These are phyloP conservation scores for Bucco capensis DNA, from an alignment of 2,113 vertebrate species.

Conservation along the genomic window DNA sequence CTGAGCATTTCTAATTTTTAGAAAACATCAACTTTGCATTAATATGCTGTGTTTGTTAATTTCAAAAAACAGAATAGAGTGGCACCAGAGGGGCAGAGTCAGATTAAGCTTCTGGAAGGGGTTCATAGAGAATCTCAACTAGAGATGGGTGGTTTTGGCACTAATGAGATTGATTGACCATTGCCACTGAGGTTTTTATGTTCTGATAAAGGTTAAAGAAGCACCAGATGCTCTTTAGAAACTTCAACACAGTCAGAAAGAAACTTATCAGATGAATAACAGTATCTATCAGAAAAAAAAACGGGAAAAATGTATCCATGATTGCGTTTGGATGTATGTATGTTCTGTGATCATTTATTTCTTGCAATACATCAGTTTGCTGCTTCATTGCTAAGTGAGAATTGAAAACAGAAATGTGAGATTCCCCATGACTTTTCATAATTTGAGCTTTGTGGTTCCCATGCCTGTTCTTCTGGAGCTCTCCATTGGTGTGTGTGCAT, in stretches of 20 bases:
- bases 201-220: constrained; percentile 17
- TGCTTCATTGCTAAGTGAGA: constrained; percentile 33
- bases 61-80: constrained; percentile 1
- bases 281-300: constrained; percentile 1
- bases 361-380: constrained; percentile 10
- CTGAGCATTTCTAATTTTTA: constrained; percentile 69
- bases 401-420: not conserved
- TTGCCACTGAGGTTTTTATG: constrained; percentile 26
- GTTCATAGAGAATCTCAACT: not conserved
- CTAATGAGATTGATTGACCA: not conserved
- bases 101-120: constrained; percentile 4
- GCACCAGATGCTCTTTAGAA: constrained; percentile 36
- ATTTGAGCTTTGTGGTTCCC: constrained; percentile 4
- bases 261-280: constrained; percentile 17
- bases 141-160: constrained; percentile 19
- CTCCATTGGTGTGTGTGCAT: not conserved
- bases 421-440: not conserved
- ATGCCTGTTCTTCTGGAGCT: constrained; percentile 17
- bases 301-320: constrained; percentile 12
- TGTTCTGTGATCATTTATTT: constrained; percentile 57
- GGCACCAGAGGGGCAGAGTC: constrained; percentile 32
- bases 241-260: constrained; percentile 43
- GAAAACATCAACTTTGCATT: constrained; percentile 60
- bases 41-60: constrained; percentile 70
- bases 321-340: constrained; percentile 25